Evolutionary conservation across 2,888 invertebrate species (phyloP), one percentile per base, ranked within the genome.

Genomic region (Pterostichus madidus): DNA sequence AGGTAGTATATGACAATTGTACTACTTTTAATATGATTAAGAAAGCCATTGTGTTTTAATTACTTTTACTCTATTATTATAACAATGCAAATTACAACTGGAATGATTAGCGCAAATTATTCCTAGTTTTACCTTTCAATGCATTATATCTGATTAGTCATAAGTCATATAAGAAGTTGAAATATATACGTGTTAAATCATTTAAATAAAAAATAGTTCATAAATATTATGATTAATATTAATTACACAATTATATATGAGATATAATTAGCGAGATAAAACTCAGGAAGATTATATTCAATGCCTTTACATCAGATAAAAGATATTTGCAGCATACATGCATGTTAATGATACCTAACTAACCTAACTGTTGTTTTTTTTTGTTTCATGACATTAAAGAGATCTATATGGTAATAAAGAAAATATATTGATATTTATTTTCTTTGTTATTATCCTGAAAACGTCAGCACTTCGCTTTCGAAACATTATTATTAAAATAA

Each of bases 161-260:
- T 59, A 59, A 59, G 4, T 59, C n/a, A 64, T 64, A 49, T 13
- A 64, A 64, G 13, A 64, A 64, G 11, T 39, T 64, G 35, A 39
- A 64, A 64, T n/a, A 11, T 64, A 35, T 64, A 64, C 64, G 64
- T 64, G 64, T 64, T 39, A 64, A 64, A 35, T 64, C 35, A 64
- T 39, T 64, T 64, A 64, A 64, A 64, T 64, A 64, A 64, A 61
- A 64, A 64, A 0, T 64, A 64, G 64, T 64, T 64, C 64, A 64
- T 64, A 35, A 31, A 64, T 64, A 64, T 59, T 64, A 32, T 64
- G 64, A 64, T 64, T 64, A 64, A 64, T 64, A 64, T 64, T 64
- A 64, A 64, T 64, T 64, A 64, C 35, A 32, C 64, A 64, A 64
- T 64, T 64, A 64, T 2, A 64, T 32, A 8, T 11, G 64, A 64